These are phyloP conservation scores for Poecilia velifera DNA, from an alignment of 2,797 vertebrate species.

Conservation along the genomic window DNA sequence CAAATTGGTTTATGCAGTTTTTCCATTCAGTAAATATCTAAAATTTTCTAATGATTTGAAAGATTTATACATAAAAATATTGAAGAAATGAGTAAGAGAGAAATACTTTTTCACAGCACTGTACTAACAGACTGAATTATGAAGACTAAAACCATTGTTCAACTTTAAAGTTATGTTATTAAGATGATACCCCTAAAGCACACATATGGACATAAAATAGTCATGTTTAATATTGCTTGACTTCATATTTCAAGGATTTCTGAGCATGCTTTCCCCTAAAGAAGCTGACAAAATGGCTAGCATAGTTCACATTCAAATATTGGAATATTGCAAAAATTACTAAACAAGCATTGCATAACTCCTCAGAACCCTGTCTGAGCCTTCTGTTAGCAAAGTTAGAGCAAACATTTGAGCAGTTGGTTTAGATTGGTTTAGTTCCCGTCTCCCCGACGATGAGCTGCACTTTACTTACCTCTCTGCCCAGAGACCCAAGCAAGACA, in stretches of 20 bases:
- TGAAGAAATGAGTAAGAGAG: not conserved
- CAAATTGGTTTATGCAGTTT: not conserved
- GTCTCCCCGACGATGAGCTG: constrained; percentile 25
- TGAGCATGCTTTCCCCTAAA: constrained; percentile 3
- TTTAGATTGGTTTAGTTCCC: constrained; percentile 67
- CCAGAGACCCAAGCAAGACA: constrained; percentile 48
- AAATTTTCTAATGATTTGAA: not conserved
- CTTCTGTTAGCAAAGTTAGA: constrained; percentile 76
- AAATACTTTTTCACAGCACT: not conserved
- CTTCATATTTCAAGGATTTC: not conserved
- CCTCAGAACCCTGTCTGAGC: constrained; percentile 6
- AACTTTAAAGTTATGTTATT: not conserved
- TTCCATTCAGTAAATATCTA: not conserved
- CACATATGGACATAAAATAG: not conserved
- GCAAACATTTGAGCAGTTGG: constrained; percentile 38
- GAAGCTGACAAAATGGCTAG: constrained; percentile 7
- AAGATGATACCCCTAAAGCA: not conserved
- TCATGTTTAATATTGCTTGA: not conserved
- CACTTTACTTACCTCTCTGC: constrained; percentile 72
- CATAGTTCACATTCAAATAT: constrained; percentile 1
- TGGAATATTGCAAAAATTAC: constrained; percentile 12
- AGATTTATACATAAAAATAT: not conserved
- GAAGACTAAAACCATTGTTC: not conserved
- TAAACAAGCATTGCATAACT: constrained; percentile 6
- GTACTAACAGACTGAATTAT: not conserved